Conservation (phyloP, 2,797 vertebrate species). For the Anas acuta region DNA sequence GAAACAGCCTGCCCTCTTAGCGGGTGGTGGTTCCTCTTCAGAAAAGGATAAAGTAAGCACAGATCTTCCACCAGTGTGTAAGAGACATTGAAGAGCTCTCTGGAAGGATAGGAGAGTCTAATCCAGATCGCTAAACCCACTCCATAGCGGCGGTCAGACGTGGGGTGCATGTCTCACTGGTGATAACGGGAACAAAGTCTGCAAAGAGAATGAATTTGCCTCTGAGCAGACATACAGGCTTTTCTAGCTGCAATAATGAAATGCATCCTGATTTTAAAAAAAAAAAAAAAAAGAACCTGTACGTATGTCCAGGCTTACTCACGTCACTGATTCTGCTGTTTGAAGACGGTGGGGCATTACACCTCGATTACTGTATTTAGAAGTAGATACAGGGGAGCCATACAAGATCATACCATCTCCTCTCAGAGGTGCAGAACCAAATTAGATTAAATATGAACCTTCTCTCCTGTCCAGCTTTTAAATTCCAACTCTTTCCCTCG, state of each 20-base stretch:
- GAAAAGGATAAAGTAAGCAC: background rate
- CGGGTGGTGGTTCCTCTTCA: background rate
- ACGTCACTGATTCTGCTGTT: background rate
- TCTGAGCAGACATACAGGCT: background rate
- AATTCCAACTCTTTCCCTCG: background rate
- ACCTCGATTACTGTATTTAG: background rate
- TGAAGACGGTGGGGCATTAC: background rate
- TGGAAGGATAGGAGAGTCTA: background rate
- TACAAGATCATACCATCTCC: background rate
- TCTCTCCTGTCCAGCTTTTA: background rate
- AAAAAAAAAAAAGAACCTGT: rapidly evolving
- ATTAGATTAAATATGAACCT: background rate
- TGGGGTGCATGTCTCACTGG: rapidly evolving
- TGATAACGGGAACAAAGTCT: background rate
- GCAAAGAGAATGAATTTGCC: background rate
- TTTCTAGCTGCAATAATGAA: background rate
- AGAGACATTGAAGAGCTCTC: background rate
- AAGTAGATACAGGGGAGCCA: background rate
- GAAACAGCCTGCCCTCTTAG: background rate
- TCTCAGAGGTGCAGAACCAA: background rate
- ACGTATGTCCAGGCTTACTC: background rate
- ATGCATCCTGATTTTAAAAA: background rate
- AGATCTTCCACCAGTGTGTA: background rate
- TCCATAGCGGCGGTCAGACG: background rate
- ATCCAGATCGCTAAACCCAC: background rate